Percentiles rank a stretch among this genome's conserved stretches.
Evolutionary conservation across 2,113 vertebrate genomes (phyloP).

Genomic region (Chamaetylas fuelleborni): DNA sequence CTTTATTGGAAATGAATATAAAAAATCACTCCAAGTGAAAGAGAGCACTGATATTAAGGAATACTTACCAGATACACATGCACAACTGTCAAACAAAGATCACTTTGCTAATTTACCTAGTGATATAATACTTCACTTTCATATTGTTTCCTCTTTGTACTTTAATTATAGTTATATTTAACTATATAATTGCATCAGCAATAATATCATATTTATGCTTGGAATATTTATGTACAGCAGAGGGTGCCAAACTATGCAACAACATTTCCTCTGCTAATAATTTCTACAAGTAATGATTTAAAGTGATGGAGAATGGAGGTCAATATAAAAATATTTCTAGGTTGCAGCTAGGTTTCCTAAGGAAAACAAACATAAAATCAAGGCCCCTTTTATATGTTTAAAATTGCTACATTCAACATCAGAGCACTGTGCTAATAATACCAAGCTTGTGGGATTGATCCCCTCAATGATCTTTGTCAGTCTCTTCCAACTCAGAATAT

Average conservation of each 20-base stretch:
- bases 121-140: neutral
- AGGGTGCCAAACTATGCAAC: constrained; percentile 2
- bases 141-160: neutral
- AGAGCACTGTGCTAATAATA: neutral
- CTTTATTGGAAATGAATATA: neutral
- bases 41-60: neutral
- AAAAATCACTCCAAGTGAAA: neutral
- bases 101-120: neutral
- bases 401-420: neutral
- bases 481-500: neutral
- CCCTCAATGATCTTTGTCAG: neutral
- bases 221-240: neutral
- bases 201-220: neutral
- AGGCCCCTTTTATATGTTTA: neutral
- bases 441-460: neutral
- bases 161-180: neutral
- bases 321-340: neutral
- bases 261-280: neutral
- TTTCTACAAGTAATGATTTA: neutral
- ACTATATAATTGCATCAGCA: neutral
- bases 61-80: neutral
- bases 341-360: neutral
- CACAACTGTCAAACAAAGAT: neutral
- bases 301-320: neutral
- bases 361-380: neutral